Percentiles rank a stretch among this genome's conserved stretches.
phyloP scores from a whole-genome alignment of 1,140 invertebrate genomes.

The Camponotus pennsylvanicus region DNA sequence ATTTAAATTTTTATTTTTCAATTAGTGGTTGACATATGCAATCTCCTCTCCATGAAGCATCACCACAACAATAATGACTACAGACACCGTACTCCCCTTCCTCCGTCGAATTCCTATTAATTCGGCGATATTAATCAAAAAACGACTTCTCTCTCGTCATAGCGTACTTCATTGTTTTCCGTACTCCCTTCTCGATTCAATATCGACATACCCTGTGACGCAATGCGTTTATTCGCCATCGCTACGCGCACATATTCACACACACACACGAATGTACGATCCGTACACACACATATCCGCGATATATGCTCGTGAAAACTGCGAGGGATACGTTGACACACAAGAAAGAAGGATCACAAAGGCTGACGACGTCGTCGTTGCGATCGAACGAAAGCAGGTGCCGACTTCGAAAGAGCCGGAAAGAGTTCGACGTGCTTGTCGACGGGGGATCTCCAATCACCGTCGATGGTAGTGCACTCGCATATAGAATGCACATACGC shows the following conservation, averaged over 20 bases:
- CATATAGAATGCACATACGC: constrained; percentile 33
- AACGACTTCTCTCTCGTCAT: constrained; percentile 70
- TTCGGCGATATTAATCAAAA: constrained; percentile 74
- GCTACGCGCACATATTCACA: not conserved
- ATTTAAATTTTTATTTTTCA: not conserved
- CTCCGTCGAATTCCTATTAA: constrained; percentile 64
- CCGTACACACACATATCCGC: not conserved
- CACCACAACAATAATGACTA: not conserved
- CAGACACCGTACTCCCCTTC: constrained; percentile 11
- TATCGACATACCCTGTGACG: constrained; percentile 74
- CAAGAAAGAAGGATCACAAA: constrained; percentile 70
- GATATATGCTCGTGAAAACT: constrained; percentile 65
- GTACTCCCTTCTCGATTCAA: constrained; percentile 63
- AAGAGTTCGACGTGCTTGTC: constrained; percentile 78
- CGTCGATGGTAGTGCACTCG: constrained; percentile 22
- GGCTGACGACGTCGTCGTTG: constrained; percentile 52
- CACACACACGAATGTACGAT: too few species aligned
- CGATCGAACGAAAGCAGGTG: constrained; percentile 76
- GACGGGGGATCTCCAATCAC: constrained; percentile 80
- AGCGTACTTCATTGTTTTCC: constrained; percentile 68
- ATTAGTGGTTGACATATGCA: not conserved
- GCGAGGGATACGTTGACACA: constrained; percentile 50
- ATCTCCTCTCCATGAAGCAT: not conserved
- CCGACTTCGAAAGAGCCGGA: constrained; percentile 76
- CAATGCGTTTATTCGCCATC: constrained; percentile 63